These are phyloP conservation scores for Drosophila parvula DNA, from an alignment of 1,140 invertebrate species.

Conservation along the genomic window DNA sequence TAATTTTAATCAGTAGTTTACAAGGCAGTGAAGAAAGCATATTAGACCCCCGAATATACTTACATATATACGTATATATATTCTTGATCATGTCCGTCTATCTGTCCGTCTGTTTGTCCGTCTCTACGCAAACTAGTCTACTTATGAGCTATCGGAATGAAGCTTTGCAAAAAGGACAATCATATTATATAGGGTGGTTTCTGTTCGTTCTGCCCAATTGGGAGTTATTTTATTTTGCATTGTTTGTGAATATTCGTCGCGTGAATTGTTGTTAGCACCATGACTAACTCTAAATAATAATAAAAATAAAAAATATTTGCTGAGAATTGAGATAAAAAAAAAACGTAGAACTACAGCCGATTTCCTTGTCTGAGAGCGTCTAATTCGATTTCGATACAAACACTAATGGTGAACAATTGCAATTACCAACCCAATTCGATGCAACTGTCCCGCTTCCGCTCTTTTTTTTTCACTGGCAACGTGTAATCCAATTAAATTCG, in stretches of 20 bases:
- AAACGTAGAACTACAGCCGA: background rate
- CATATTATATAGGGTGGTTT: background rate
- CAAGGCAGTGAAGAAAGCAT: too few species aligned
- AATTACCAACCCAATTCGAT: conserved; percentile 27
- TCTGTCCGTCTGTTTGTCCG: too few species aligned
- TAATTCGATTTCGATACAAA: conserved; percentile 15
- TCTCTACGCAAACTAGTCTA: too few species aligned
- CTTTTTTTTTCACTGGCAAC: background rate
- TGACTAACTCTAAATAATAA: too few species aligned
- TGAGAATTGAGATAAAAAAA: background rate
- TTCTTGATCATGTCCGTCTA: too few species aligned
- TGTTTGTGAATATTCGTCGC: background rate
- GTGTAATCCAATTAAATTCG: conserved; percentile 48
- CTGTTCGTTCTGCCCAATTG: background rate
- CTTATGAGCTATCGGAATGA: too few species aligned
- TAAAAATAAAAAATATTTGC: conserved; percentile 7
- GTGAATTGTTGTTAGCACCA: conserved; percentile 6
- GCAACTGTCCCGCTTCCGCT: background rate
- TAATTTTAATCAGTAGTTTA: too few species aligned
- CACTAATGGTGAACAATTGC: conserved; percentile 13
- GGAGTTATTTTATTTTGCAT: background rate
- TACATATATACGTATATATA: too few species aligned
- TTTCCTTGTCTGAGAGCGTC: too few species aligned
- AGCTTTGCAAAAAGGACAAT: too few species aligned
- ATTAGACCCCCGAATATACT: too few species aligned